Percentiles rank a stretch among this genome's conserved stretches.
Evolutionary conservation across 2,113 vertebrate species (phyloP).

Genomic region (Xiphias gladius): DNA sequence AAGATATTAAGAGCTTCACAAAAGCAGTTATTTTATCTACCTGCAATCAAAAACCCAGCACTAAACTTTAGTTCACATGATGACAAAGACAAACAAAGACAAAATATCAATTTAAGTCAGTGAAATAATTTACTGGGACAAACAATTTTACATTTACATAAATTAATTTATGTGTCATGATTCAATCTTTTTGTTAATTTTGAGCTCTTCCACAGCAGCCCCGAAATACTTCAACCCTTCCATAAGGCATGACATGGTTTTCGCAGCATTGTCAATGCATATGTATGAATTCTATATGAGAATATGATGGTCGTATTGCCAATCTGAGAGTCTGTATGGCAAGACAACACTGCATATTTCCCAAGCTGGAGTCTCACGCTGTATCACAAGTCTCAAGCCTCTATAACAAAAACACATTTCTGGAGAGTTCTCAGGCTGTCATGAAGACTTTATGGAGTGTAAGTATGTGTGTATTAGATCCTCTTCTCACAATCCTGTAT

Average conservation of each 20-base stretch:
- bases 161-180: constrained; percentile 49
- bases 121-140: constrained; percentile 79
- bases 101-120: constrained; percentile 10
- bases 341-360: constrained; percentile 24
- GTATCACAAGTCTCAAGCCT: constrained; percentile 17
- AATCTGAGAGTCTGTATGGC: neutral
- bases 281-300: neutral
- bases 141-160: constrained; percentile 68
- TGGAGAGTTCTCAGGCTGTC: constrained; percentile 64
- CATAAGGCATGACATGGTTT: constrained; percentile 45
- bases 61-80: neutral
- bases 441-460: constrained; percentile 47
- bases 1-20: no score
- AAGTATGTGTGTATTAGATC: constrained; percentile 38
- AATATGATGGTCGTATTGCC: neutral
- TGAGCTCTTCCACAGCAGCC: constrained; percentile 37
- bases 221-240: neutral
- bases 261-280: constrained; percentile 2
- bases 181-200: constrained; percentile 18
- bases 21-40: no score
- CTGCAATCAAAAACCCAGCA: no score
- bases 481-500: constrained; percentile 56
- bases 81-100: constrained; percentile 7
- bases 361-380: constrained; percentile 7
- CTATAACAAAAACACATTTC: constrained; percentile 7